Base-by-base conservation (phyloP, 1,140 invertebrate species). In the Parasteatoda tepidariorum region DNA sequence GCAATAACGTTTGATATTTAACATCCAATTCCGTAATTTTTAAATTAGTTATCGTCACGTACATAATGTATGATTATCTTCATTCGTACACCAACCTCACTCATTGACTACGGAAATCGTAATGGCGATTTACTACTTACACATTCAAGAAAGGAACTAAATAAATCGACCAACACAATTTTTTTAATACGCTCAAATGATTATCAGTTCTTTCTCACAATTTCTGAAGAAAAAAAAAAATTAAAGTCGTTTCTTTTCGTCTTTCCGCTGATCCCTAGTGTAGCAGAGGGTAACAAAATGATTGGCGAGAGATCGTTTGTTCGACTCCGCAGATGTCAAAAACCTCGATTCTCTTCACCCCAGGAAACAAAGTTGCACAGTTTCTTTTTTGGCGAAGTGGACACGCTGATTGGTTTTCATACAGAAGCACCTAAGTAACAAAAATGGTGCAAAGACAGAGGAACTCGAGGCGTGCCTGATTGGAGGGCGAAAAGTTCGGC, bases 231-330 rank as follows among this genome's bases (percentile, higher is more conserved):
- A 11, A 9, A 61, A 30, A 26, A 70, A 78, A 78, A 76, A n/a
- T n/a, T n/a, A n/a, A n/a, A n/a, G n/a, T n/a, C n/a, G 33, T 48
- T 48, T 48, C 22, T 66, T 57, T 57, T 79, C 64, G 54, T 68
- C 41, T 55, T 57, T 68, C 34, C 38, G 38, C 67, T 71, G 78
- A 70, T 41, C 62, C 78, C 78, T 11, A 48, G 57, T 13, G 66
- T 31, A 82, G 54, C 68, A 64, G 67, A 82, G 78, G 78, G 67
- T 82, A 82, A 71, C 78, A 59, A 64, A 82, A 82, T 71, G 78
- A 82, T 82, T 82, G 78, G 70, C 66, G 34, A 67, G 71, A 61
- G 64, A 48, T 82, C 71, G 57, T 38, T 79, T 61, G 33, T 76
- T 24, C 59, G 24, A 41, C 64, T 26, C 28, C 34, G 33, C 54